Evolutionary conservation across 2,113 vertebrate species (phyloP).

Genomic region (Semnornis frantzii): DNA sequence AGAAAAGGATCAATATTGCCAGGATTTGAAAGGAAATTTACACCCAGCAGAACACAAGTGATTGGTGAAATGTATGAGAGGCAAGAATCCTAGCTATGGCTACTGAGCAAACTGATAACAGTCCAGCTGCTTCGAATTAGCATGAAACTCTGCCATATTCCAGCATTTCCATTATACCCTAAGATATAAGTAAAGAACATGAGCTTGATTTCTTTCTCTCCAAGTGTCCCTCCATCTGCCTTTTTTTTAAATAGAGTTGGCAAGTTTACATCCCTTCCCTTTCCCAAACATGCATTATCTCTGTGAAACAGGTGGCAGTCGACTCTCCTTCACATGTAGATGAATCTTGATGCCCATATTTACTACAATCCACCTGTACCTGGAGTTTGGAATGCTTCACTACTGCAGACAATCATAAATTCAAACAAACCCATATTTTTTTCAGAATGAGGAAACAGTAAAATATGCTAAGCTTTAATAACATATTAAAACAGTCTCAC

Average conservation of each 20-base stretch:
- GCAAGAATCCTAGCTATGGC: constrained; percentile 61
- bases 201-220: constrained; percentile 68
- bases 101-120: constrained; percentile 72
- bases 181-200: constrained; percentile 71
- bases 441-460: constrained; percentile 5
- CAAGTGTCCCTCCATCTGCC: constrained; percentile 41
- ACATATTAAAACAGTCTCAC: background rate
- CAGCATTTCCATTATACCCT: constrained; percentile 66
- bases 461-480: background rate
- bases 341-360: constrained; percentile 45
- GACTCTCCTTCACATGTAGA: constrained; percentile 70
- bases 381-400: constrained; percentile 10
- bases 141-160: constrained; percentile 66
- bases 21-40: constrained; percentile 71
- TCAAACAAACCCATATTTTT: background rate
- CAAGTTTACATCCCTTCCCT: constrained; percentile 62
- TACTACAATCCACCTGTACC: constrained; percentile 39
- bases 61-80: constrained; percentile 72
- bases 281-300: constrained; percentile 72
- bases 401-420: background rate
- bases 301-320: constrained; percentile 72
- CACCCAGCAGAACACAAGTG: constrained; percentile 67
- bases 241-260: constrained; percentile 53
- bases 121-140: constrained; percentile 74
- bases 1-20: constrained; percentile 42